Percentiles rank a stretch among this genome's conserved stretches.
Conservation (phyloP, 2,888 invertebrate species). For the Folsomia manolachei region DNA sequence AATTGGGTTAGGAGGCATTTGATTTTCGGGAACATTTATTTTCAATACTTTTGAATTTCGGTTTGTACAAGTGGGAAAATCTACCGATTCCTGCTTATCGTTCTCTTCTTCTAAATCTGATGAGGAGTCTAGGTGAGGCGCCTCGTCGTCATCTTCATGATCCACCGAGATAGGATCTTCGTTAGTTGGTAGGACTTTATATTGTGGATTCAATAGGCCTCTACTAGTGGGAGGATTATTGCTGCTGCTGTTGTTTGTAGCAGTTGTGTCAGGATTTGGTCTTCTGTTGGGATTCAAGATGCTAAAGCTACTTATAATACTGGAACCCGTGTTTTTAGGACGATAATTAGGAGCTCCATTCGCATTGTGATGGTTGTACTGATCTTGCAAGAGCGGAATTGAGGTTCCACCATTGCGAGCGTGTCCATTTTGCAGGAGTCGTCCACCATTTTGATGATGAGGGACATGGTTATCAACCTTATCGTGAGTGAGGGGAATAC, state of each 20-base stretch:
- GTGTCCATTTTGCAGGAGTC: constrained; percentile 2
- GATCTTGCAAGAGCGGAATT: background rate
- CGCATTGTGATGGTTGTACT: background rate
- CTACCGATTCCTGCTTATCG: background rate
- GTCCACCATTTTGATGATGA: background rate
- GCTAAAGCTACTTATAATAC: background rate
- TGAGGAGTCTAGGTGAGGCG: background rate
- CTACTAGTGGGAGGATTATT: background rate
- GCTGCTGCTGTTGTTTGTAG: background rate
- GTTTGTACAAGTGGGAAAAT: background rate
- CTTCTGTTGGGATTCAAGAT: too few species aligned
- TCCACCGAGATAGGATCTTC: background rate
- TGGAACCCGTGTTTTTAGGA: background rate
- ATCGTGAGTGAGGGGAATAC: background rate
- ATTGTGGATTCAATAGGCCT: background rate
- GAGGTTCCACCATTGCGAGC: background rate
- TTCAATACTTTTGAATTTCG: background rate
- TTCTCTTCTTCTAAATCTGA: background rate
- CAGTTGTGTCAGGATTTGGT: background rate
- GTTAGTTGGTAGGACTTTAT: background rate
- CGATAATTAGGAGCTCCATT: background rate
- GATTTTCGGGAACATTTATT: background rate
- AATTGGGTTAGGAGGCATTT: background rate
- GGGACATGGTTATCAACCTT: background rate
- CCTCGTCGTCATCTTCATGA: background rate